Percentiles rank a stretch among this genome's conserved stretches.
These are phyloP conservation scores for Zaprionus camerounensis DNA, from an alignment of 1,140 invertebrate genomes.

Conservation along the genomic window DNA sequence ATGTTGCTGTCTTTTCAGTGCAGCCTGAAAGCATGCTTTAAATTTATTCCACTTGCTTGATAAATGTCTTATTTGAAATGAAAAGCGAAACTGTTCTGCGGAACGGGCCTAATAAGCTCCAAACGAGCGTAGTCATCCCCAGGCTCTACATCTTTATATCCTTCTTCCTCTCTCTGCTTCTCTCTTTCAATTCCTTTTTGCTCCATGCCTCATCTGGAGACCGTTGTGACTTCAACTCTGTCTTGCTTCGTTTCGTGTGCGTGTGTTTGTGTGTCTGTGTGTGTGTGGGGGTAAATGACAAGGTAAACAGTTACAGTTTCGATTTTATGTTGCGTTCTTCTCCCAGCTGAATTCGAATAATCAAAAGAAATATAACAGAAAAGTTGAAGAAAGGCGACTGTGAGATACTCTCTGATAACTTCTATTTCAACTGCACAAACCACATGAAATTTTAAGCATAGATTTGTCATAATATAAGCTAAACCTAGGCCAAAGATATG, in stretches of 20 bases:
- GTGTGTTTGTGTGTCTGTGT: not conserved
- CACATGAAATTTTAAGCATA: not conserved
- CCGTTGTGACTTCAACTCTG: conserved; percentile 13
- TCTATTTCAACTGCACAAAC: not conserved
- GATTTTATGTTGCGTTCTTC: conserved; percentile 43
- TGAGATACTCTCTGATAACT: not conserved
- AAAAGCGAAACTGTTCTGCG: not conserved
- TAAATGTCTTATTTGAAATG: not conserved
- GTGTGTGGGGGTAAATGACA: conserved; percentile 28
- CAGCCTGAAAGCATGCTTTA: conserved; percentile 1
- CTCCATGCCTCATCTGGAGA: not conserved
- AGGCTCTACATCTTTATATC: not conserved
- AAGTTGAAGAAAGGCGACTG: not conserved
- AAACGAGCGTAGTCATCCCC: not conserved
- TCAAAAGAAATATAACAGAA: conserved; percentile 11
- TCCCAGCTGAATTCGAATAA: conserved; percentile 40
- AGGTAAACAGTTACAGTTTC: conserved; percentile 65
- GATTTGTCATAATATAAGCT: not conserved
- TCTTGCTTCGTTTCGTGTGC: not conserved
- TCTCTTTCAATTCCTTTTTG: not conserved
- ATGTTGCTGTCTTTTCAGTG: not conserved
- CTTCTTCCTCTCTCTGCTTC: not conserved
- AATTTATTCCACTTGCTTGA: not conserved
- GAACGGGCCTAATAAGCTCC: not conserved
- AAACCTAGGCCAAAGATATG: not conserved